Evolutionary conservation across 2,888 invertebrate species (phyloP), one percentile per base, ranked within the genome.

Genomic region (Gisinianus flammeolus): DNA sequence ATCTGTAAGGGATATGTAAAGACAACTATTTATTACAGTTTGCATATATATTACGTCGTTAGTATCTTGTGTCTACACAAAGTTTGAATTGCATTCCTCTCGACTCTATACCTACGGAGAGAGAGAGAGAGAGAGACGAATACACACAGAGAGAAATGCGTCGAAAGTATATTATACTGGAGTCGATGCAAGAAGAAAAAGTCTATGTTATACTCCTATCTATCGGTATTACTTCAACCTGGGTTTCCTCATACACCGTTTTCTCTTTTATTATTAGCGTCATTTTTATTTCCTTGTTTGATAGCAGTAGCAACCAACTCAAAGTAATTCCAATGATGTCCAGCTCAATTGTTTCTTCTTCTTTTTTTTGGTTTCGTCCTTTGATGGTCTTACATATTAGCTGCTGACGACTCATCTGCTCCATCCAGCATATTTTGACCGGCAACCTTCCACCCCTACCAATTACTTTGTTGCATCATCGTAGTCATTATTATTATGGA

Each of bases 191-290:
- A n/a, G n/a, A n/a, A n/a, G n/a, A n/a, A n/a, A n/a, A n/a, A n/a
- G n/a, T n/a, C n/a, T n/a, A n/a, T n/a, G n/a, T n/a, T n/a, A n/a
- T n/a, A n/a, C n/a, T n/a, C n/a, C 19, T 54, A 6, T 44, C 44
- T 44, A 6, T 44, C 44, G 6, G 44, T 44, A 44, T 58, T 8
- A 22, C 8, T 58, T n/a, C 2, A n/a, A 2, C 62, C 24, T 24
- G 24, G 12, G 28, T 62, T 62, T 4, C 8, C 12, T 28, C 62
- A 62, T 62, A 12, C 62, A 62, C 3, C 24, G 2, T 58, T 22
- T 58, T 58, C 56, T 58, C 22, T 58, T 58, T 58, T 58, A 58
- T 58, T 58, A 24, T 58, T 58, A 24, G 56, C n/a, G 19, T 44
- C 12, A 44, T 19, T 44, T 58, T 58, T 58, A 58, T 58, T 24